These are phyloP conservation scores for Drosophila ficusphila DNA, from an alignment of 1,140 invertebrate species.

Conservation along the genomic window DNA sequence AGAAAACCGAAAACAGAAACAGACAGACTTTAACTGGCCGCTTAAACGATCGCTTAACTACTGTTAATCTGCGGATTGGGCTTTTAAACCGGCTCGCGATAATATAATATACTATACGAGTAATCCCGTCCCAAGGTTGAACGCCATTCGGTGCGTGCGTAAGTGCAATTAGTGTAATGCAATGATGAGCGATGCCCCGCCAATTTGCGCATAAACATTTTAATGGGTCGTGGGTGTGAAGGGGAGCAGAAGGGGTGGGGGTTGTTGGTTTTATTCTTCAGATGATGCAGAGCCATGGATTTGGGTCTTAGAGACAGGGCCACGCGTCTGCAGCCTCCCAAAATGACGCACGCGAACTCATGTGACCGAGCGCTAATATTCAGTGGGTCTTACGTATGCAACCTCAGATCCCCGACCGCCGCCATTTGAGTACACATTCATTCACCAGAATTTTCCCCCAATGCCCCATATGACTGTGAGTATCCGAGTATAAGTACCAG, in stretches of 20 bases:
- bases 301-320: conserved; percentile 23
- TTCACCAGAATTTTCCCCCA: conserved; percentile 64
- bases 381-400: conserved; percentile 22
- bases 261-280: not conserved
- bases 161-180: conserved; percentile 79
- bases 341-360: conserved; percentile 76
- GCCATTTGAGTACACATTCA: conserved; percentile 54
- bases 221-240: conserved; percentile 16
- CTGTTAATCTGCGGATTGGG: conserved; percentile 67
- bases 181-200: conserved; percentile 67
- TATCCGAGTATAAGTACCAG: no score
- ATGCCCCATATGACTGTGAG: conserved; percentile 30
- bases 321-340: conserved; percentile 37
- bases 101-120: no score
- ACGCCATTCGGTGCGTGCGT: conserved; percentile 70
- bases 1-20: conserved; percentile 12
- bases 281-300: conserved; percentile 8
- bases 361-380: conserved; percentile 48
- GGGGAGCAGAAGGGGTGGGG: conserved; percentile 2
- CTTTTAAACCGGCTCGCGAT: conserved; percentile 39
- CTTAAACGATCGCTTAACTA: conserved; percentile 82
- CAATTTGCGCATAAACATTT: conserved; percentile 52
- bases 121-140: conserved; percentile 45
- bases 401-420: conserved; percentile 2
- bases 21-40: conserved; percentile 47